Evolutionary conservation across 2,888 invertebrate species (phyloP).

Genomic region (Drosophila siamana): DNA sequence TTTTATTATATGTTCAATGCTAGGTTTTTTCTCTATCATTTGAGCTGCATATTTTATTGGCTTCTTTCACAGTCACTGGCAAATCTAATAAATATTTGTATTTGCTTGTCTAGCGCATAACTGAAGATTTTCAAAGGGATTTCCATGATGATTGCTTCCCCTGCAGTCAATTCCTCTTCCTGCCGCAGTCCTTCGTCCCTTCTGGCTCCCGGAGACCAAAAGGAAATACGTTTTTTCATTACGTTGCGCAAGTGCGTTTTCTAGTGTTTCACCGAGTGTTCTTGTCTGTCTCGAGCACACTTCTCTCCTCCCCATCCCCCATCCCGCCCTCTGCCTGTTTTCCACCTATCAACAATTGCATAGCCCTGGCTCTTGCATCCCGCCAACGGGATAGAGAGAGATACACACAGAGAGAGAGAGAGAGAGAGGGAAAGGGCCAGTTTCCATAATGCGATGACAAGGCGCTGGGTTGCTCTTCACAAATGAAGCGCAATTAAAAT

Average conservation of each 20-base stretch:
- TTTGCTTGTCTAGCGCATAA: slow-evolving; percentile 39
- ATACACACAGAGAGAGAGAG: too few species aligned
- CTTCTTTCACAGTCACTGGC: not conserved
- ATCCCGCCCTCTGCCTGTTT: not conserved
- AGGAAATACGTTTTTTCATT: slow-evolving; percentile 76
- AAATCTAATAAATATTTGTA: slow-evolving; percentile 52
- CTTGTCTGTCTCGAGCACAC: slow-evolving; percentile 73
- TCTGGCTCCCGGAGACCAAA: slow-evolving; percentile 19
- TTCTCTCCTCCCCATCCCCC: too few species aligned
- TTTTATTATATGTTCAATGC: not conserved
- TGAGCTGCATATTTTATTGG: not conserved
- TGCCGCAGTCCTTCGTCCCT: not conserved
- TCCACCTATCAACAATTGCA: slow-evolving; percentile 9
- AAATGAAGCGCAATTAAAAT: slow-evolving; percentile 82
- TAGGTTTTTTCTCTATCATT: not conserved
- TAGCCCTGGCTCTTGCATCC: not conserved
- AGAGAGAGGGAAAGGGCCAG: slow-evolving; percentile 18
- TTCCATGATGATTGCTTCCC: slow-evolving; percentile 31
- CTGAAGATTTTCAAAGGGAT: slow-evolving; percentile 20
- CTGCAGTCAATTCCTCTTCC: not conserved
- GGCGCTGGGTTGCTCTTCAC: slow-evolving; percentile 52
- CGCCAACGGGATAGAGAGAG: not conserved
- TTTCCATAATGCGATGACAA: slow-evolving; percentile 60
- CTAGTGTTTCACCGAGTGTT: slow-evolving; percentile 66
- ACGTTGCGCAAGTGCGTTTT: slow-evolving; percentile 71